Evolutionary conservation across 1,140 invertebrate genomes (phyloP), one percentile per base, ranked within the genome.

Genomic region (Calliopsis andreniformis): DNA sequence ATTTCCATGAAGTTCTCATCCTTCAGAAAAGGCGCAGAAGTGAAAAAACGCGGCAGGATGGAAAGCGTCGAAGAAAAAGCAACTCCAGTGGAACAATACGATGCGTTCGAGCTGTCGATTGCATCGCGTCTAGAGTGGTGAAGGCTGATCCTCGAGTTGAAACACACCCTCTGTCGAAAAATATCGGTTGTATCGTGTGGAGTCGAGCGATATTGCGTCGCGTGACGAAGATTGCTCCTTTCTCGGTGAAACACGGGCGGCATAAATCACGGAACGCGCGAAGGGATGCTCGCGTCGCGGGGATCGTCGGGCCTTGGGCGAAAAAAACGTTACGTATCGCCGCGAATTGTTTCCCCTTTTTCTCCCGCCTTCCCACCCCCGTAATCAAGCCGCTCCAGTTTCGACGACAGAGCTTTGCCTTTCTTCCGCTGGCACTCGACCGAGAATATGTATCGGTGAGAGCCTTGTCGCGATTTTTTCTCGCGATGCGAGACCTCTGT

Each of bases 311-410:
- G 68, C 68, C 56, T 28, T 14, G 18, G 30, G 12, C 47, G 35
- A 39, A 28, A 8, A 66, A 73, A 63, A 30, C 16, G 49, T 42
- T 20, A 14, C 61, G 61, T 55, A 55, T 64, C 61, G 35, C 28
- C 30, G 35, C n/a, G 49, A 55, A 64, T 53, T 53, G 51, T 39
- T 56, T 69, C 53, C 56, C 28, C 55, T 51, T 39, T 30, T 43
- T 58, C 61, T 59, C 28, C 28, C 69, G 70, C 78, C 45, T 75
- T 39, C 8, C 18, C 14, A 7, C 30, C 39, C 61, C n/a, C 43
- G 73, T 66, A 76, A 69, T 69, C 56, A 76, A 58, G 53, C 70
- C 45, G 58, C 30, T 49, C 58, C 66, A 61, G 71, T 58, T 64
- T 69, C 64, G 10, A 61, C 72, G 59, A 55, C 67, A 39, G n/a